Evolutionary conservation across 2,888 invertebrate species (phyloP).

Genomic region (Lissocephala sabroskyi): DNA sequence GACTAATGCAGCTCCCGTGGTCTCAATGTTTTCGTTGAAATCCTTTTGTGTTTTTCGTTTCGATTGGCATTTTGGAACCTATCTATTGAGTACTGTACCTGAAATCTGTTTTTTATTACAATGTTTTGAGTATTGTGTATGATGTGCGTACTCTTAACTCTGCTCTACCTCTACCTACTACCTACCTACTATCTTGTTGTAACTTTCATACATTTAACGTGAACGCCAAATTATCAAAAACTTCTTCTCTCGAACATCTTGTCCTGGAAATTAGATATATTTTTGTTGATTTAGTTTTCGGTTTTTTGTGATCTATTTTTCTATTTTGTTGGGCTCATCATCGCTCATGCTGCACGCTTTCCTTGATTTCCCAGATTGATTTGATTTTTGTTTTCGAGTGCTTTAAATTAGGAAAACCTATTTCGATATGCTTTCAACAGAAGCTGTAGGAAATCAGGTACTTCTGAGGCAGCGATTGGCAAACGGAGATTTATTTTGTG

Average conservation of each 20-base stretch:
- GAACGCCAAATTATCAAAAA: conserved; percentile 52
- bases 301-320: conserved; percentile 9
- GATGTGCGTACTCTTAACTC: conserved; percentile 52
- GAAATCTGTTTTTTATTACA: conserved; percentile 51
- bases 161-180: too few species aligned
- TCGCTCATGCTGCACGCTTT: conserved; percentile 68
- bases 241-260: neutral
- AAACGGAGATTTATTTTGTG: conserved; percentile 27
- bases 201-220: conserved; percentile 42
- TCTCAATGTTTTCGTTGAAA: conserved; percentile 3
- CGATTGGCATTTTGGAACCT: conserved; percentile 55
- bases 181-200: conserved; percentile 57
- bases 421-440: neutral
- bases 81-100: conserved; percentile 44
- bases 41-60: conserved; percentile 27
- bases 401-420: too few species aligned
- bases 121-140: conserved; percentile 50
- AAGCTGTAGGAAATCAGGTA: conserved; percentile 8
- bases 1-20: too few species aligned
- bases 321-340: conserved; percentile 12
- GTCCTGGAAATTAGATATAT: neutral
- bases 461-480: too few species aligned
- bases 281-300: too few species aligned
- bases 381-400: conserved; percentile 22
- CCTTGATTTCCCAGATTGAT: too few species aligned